phyloP scores from a whole-genome alignment of 1,140 invertebrate genomes.

The Drosophila triauraria region DNA sequence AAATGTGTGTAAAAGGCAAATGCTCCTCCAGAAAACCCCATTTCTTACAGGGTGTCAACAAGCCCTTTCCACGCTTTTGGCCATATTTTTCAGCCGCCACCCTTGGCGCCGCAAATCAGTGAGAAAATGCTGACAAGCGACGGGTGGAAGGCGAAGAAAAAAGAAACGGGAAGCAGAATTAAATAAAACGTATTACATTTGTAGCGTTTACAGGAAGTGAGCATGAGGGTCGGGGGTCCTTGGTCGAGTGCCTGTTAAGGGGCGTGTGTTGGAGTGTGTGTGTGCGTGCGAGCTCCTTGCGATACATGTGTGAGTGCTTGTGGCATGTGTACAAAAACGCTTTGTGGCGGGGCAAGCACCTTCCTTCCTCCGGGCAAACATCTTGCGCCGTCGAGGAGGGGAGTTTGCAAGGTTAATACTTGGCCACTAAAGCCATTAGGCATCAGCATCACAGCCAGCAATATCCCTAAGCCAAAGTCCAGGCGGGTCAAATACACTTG shows the following conservation, averaged over 20 bases:
- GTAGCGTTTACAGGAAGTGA: constrained; percentile 70
- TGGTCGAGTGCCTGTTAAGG: constrained; percentile 50
- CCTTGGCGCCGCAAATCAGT: constrained; percentile 71
- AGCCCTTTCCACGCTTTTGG: constrained; percentile 18
- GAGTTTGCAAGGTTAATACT: constrained; percentile 68
- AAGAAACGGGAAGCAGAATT: constrained; percentile 49
- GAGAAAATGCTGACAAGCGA: constrained; percentile 79
- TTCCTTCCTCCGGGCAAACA: constrained; percentile 32
- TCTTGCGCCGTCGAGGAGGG: not conserved
- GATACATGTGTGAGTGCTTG: constrained; percentile 27
- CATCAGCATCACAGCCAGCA: constrained; percentile 38
- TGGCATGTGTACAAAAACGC: constrained; percentile 62
- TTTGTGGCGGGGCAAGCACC: constrained; percentile 56
- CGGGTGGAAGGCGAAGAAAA: constrained; percentile 31
- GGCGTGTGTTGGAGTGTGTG: constrained; percentile 26
- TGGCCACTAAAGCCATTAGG: constrained; percentile 75
- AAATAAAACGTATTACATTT: constrained; percentile 84
- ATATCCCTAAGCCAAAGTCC: constrained; percentile 47
- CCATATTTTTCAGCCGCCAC: constrained; percentile 69
- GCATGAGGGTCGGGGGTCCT: constrained; percentile 37
- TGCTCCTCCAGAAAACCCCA: not conserved
- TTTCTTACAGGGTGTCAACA: constrained; percentile 24
- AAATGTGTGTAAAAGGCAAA: not conserved
- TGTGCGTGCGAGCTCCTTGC: constrained; percentile 20
- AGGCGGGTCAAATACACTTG: constrained; percentile 68